Percentiles rank a stretch among this genome's conserved stretches.
phyloP scores from a whole-genome alignment of 2,797 vertebrate genomes.

The Microtus obscurus region DNA sequence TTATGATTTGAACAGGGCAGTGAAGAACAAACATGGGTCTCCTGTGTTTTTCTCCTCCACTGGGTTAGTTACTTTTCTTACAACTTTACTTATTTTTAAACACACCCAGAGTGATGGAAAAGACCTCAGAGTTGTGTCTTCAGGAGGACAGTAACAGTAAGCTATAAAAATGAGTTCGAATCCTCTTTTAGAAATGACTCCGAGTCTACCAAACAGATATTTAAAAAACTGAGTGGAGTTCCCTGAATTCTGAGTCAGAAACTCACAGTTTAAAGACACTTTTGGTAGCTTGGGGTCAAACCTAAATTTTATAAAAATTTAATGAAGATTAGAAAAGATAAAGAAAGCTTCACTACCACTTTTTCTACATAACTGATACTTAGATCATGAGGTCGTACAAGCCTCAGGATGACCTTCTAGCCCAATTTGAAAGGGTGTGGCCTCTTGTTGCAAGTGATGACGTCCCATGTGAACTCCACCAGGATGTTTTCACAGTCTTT shows the following conservation, averaged over 20 bases:
- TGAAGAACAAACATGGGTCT: background rate
- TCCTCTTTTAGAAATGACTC: constrained; percentile 16
- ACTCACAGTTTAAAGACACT: constrained; percentile 30
- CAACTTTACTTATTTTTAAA: constrained; percentile 16
- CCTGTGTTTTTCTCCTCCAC: background rate
- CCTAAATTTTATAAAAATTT: constrained; percentile 27
- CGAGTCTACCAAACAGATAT: background rate
- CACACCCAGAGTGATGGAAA: background rate
- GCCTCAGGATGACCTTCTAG: background rate
- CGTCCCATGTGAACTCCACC: background rate
- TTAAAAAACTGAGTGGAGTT: constrained; percentile 47
- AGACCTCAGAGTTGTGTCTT: background rate
- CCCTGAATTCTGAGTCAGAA: constrained; percentile 42
- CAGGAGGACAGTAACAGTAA: background rate
- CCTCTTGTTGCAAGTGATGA: background rate
- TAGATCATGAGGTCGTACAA: background rate
- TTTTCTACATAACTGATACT: background rate
- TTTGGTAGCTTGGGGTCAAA: constrained; percentile 37
- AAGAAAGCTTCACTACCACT: constrained; percentile 2
- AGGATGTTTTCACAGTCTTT: constrained; percentile 51
- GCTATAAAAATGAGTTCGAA: background rate
- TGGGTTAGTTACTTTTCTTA: constrained; percentile 32
- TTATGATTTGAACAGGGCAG: constrained; percentile 43
- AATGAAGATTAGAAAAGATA: constrained; percentile 29
- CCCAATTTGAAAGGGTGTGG: background rate